Base-by-base conservation (phyloP, 2,113 vertebrate genomes). In the Noturus placidus region DNA sequence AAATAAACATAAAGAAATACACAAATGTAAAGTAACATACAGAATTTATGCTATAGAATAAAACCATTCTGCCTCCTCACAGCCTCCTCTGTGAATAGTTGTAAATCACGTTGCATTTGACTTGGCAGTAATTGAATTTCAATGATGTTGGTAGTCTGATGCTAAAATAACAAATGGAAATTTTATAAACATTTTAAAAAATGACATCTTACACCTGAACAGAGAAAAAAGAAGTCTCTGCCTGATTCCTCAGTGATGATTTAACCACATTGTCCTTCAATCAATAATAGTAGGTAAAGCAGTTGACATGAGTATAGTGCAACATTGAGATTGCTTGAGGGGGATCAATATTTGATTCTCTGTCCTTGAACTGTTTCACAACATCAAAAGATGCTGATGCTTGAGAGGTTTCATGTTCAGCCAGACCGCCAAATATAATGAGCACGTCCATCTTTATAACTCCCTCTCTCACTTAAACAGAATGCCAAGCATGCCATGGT, bases 231-330 rank as follows among this genome's bases (percentile, higher is more conserved):
- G 2, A 69, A 77, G 83, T 77, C 87, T 61, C 65, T 85, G 78
- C 86, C 65, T 82, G 88, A 50, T 88, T 89, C 85, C 92, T 92
- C 84, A 89, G 93, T 91, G 88, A 91, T 90, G 92, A 92, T 91
- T 89, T 90, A 50, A 87, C 57, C 83, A 88, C 91, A 89, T 89
- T 90, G 91, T 88, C 87, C 80, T 72, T 92, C 83, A 90, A 93
- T 95, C 93, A 90, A 93, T 93, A 93, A 79, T 57, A 87, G 84
- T 57, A 87, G 90, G 54, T 88, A 92, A 92, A 93, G 92, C 89
- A 90, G 92, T 94, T 91, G 93, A 91, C 84, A 90, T 92, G 93
- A 95, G 92, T 93, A 92, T 95, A 91, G 89, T 86, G 86, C 85
- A 91, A 91, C 91, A 94, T 93, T 90, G 91, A 83, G 91, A 92